A percentile compares a stretch with the other conserved stretches of the same genome.
Evolutionary conservation across 2,797 vertebrate species (phyloP).

Genomic region (Darevskia mixta): DNA sequence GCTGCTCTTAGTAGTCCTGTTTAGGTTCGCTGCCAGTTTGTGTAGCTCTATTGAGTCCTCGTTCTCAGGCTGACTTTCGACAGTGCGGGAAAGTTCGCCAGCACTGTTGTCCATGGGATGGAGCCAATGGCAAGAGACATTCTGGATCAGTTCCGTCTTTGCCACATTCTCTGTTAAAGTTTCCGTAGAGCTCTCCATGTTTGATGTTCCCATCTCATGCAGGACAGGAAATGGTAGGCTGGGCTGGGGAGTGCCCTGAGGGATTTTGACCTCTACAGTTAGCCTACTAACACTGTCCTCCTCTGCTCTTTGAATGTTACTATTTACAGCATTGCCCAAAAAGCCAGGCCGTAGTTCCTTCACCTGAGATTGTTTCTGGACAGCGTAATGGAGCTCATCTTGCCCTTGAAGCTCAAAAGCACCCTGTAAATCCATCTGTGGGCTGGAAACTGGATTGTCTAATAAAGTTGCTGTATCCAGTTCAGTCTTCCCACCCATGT

Average conservation of each 20-base stretch:
- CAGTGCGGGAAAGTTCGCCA: slow-evolving; percentile 53
- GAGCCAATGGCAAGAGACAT: slow-evolving; percentile 53
- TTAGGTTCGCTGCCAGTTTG: slow-evolving; percentile 60
- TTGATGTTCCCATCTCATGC: slow-evolving; percentile 79
- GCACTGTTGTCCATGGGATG: slow-evolving; percentile 57
- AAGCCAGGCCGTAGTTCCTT: slow-evolving; percentile 47
- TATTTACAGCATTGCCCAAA: slow-evolving; percentile 53
- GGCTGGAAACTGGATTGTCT: slow-evolving; percentile 50
- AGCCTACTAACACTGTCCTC: slow-evolving; percentile 50
- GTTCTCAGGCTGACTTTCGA: slow-evolving; percentile 56
- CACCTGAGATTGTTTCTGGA: slow-evolving; percentile 58
- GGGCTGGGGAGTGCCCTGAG: slow-evolving; percentile 47
- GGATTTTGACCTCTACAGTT: slow-evolving; percentile 63
- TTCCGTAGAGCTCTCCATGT: slow-evolving; percentile 90
- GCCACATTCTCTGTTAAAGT: slow-evolving; percentile 86
- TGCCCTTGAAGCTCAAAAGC: slow-evolving; percentile 59
- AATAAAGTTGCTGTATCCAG: background rate
- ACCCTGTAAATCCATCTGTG: slow-evolving; percentile 50
- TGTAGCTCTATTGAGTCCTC: slow-evolving; percentile 73
- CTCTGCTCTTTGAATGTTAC: slow-evolving; percentile 6
- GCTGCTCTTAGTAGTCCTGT: slow-evolving; percentile 85
- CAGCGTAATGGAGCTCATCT: slow-evolving; percentile 34
- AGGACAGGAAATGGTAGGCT: slow-evolving; percentile 65
- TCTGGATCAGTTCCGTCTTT: slow-evolving; percentile 70
- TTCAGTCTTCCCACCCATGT: slow-evolving; percentile 47